These are phyloP conservation scores for Papilio gigon DNA, from an alignment of 2,888 invertebrate species.

Conservation along the genomic window DNA sequence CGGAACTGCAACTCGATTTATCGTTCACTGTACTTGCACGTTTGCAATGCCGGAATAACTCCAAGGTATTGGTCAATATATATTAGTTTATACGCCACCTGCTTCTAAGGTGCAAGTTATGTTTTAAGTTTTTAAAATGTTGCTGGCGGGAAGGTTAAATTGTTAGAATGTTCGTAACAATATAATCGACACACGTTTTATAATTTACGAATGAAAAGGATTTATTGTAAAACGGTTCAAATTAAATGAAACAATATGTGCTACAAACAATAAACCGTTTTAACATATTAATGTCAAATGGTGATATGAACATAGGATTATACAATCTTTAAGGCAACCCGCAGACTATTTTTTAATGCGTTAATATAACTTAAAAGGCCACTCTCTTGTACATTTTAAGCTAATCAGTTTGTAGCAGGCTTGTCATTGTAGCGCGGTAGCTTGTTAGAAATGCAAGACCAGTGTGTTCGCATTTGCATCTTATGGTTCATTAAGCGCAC, in stretches of 20 bases:
- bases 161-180: not conserved
- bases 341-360: no score
- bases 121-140: not conserved
- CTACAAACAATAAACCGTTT: not conserved
- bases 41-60: constrained; percentile 26
- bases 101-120: not conserved
- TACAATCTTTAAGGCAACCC: not conserved
- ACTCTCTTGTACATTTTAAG: not conserved
- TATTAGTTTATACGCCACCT: constrained; percentile 1
- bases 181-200: not conserved
- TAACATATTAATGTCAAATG: not conserved
- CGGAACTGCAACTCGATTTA: constrained; percentile 67
- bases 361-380: not conserved
- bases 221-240: not conserved
- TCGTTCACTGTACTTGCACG: constrained; percentile 49
- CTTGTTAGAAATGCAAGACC: constrained; percentile 10
- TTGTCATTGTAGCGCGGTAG: not conserved
- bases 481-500: constrained; percentile 16
- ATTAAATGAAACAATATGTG: not conserved
- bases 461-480: constrained; percentile 21
- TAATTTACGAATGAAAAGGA: not conserved
- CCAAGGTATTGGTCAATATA: constrained; percentile 32
- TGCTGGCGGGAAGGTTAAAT: not conserved
- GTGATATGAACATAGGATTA: not conserved
- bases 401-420: constrained; percentile 10